Evolutionary conservation across 30 jellyfish, hydroid and myxozoan species (phyloP), one percentile per base, ranked within the genome.

Genomic region (Cassiopea andromeda): DNA sequence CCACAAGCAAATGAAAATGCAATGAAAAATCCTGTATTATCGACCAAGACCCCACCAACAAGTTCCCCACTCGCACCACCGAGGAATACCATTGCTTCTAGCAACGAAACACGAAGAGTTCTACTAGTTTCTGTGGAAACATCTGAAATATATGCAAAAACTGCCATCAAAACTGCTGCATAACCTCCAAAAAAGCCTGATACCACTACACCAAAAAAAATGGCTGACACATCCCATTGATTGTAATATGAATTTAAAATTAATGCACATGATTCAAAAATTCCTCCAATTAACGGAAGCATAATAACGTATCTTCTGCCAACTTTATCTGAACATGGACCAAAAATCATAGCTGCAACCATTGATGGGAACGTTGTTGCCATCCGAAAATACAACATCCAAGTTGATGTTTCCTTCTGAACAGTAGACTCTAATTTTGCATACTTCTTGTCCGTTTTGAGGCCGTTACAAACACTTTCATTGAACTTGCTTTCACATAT

Each of bases 121-220:
- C 99, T 79, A 61, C 72, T 81, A 46, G 54, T 69, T 69, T 70
- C 92, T 10, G 61, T 49, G 43, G 98, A 83, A n/a, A 92, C 75
- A 79, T 96, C 99, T 12, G 99, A 89, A 61, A 92, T 94, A 71
- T 96, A 96, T 15, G 99, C 70, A 89, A 83, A 96, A 3, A 90
- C 93, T 12, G 97, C 93, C 85, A 82, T 80, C 45, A 96, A 81
- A 59, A 96, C 68, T 46, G 97, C 84, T 58, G 97, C 90, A 75
- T 92, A 96, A 78, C 74, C 88, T 38, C 99, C 99, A 60, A 92
- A 96, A 50, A 75, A 79, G 43, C 98, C 99, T 60, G 97, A 79
- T 2, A 91, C 60, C 1, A 80, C 57, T 27, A 77, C 83, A 7
- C 98, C 99, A 67, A 96, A 81, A 44, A 92, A 66, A 59, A 96